Base-by-base conservation (phyloP, 2,888 invertebrate species). In the Patella depressa region DNA sequence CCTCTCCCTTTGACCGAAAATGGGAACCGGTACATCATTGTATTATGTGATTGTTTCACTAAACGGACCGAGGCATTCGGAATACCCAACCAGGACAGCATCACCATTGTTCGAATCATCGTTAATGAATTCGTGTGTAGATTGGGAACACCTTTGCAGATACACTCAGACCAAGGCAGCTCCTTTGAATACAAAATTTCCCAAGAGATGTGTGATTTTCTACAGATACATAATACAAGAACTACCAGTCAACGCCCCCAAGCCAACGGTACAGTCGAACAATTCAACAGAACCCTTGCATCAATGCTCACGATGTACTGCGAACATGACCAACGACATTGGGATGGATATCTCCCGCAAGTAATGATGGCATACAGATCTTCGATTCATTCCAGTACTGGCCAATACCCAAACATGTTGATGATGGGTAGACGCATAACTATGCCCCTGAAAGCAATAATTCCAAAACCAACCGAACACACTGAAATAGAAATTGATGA, bases 341-440 rank as follows among this genome's bases (percentile, higher is more conserved):
- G 77, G 81, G 81, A 83, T 55, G 45, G 14, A 9, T 78, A 78
- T 53, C 76, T 82, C 2, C 81, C 76, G 3, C 79, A 82, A 17
- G 73, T 82, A 3, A 74, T 80, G 76, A 82, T 83, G 79, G 80
- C 80, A 15, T 83, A 83, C 59, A 54, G 79, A 69, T 77, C 81
- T 3, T 78, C 78, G 1, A 59, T 70, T 2, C 80, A 83, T 54
- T 29, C 70, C 11, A 76, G 55, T n/a, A 78, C 79, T n/a, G 73
- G 78, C 34, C 70, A 75, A 29, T 76, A 71, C n/a, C 81, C 79
- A 57, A 83, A 83, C 19, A 81, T 75, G 72, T 77, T 83, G 78
- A 55, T 80, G 34, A 70, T 81, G n/a, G 81, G 80, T 3, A 24
- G 74, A 7, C 79, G 81, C 19, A 55, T 79, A 9, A 69, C 34